Conservation (phyloP, 1,140 invertebrate species). For the Lepidurus packardi region DNA sequence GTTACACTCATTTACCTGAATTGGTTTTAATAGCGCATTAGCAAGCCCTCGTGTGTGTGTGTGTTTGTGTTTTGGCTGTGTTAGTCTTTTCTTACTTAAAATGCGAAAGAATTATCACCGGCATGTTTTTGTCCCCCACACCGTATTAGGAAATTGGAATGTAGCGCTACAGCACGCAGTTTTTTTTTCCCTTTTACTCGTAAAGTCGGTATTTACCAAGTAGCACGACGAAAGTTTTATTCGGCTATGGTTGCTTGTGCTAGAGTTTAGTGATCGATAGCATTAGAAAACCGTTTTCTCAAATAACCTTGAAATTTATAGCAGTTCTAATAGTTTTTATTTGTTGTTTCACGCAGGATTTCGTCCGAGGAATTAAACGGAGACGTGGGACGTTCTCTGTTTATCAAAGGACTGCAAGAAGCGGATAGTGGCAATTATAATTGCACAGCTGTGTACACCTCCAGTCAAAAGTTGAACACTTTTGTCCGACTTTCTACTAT, state of each 20-base stretch:
- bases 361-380: slow-evolving; percentile 58
- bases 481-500: slow-evolving; percentile 66
- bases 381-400: slow-evolving; percentile 56
- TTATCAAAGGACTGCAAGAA: slow-evolving; percentile 66
- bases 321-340: neutral
- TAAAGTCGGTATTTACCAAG: too few species aligned
- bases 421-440: slow-evolving; percentile 74
- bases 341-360: slow-evolving; percentile 30
- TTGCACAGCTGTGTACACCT: slow-evolving; percentile 71
- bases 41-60: neutral
- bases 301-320: neutral
- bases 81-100: neutral
- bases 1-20: neutral
- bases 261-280: neutral
- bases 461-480: slow-evolving; percentile 55
- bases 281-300: neutral
- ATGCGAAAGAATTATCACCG: neutral
- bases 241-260: neutral
- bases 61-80: neutral
- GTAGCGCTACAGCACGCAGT: neutral
- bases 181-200: neutral
- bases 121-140: neutral
- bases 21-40: slow-evolving; percentile 1
- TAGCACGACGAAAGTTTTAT: neutral
- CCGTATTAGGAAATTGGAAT: neutral